These are phyloP conservation scores for Uropsilus gracilis DNA, from an alignment of 2,113 vertebrate species.

Conservation along the genomic window DNA sequence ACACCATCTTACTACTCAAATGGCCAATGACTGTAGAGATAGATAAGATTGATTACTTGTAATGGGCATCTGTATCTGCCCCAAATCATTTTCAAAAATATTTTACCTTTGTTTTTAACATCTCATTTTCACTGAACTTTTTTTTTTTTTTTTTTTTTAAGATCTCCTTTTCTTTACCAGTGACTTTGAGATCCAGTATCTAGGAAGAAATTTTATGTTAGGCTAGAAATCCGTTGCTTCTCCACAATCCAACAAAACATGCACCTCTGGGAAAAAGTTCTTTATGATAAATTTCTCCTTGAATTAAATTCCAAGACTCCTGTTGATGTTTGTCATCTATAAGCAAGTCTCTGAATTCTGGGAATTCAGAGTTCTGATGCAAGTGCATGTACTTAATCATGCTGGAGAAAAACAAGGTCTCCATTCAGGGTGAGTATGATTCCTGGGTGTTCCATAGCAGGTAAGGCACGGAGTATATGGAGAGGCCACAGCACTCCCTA, in stretches of 20 bases:
- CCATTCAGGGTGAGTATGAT: not conserved
- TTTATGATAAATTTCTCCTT: not conserved
- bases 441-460: not conserved
- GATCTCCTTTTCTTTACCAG: not conserved
- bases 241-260: not conserved
- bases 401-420: not conserved
- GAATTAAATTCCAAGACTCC: not conserved
- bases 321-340: not conserved
- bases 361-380: not conserved
- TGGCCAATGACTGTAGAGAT: not conserved
- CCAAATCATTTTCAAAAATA: not conserved
- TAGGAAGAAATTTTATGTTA: not conserved
- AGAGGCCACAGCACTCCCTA: not conserved
- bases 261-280: not conserved
- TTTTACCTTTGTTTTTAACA: not conserved
- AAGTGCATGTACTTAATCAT: not conserved
- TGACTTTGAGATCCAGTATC: not conserved
- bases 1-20: not conserved
- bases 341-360: not conserved
- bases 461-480: not conserved
- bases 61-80: not conserved
- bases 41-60: not conserved
- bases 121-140: not conserved
- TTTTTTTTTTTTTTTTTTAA: not conserved
- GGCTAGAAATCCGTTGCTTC: not conserved